phyloP scores from a whole-genome alignment of 2,113 vertebrate genomes.

The Piaya cayana region DNA sequence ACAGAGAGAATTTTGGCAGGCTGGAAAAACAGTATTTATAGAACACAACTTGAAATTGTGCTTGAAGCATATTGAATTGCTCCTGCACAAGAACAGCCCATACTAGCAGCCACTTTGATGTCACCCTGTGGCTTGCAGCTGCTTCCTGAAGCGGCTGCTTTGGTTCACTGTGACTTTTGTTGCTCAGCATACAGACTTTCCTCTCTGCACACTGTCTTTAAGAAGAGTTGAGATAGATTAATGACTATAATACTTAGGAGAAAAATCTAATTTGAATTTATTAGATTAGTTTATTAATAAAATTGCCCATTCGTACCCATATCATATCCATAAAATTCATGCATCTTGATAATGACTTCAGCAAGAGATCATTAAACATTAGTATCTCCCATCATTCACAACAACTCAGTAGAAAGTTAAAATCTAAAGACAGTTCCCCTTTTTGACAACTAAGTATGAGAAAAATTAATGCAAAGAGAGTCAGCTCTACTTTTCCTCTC shows the following conservation, averaged over 20 bases:
- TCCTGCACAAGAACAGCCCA: neutral
- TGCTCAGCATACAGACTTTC: neutral
- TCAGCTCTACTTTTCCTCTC: neutral
- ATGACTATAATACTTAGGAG: neutral
- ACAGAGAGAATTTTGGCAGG: neutral
- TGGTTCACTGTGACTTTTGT: neutral
- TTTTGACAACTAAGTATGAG: neutral
- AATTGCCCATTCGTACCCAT: neutral
- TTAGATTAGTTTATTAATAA: neutral
- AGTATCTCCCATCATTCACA: neutral
- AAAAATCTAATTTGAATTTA: neutral
- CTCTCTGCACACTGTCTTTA: neutral
- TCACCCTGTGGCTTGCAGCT: neutral
- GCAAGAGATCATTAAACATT: neutral
- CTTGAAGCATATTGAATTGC: neutral
- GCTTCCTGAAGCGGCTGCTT: neutral
- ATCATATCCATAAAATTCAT: neutral
- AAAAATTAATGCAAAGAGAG: neutral
- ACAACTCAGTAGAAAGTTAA: neutral
- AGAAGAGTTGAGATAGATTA: neutral
- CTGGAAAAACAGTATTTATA: neutral
- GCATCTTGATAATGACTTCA: neutral
- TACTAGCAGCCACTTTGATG: neutral
- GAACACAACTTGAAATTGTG: neutral
- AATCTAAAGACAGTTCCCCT: neutral